Base-by-base conservation (phyloP, 2,888 invertebrate genomes). In the Limnephilus auricula region DNA sequence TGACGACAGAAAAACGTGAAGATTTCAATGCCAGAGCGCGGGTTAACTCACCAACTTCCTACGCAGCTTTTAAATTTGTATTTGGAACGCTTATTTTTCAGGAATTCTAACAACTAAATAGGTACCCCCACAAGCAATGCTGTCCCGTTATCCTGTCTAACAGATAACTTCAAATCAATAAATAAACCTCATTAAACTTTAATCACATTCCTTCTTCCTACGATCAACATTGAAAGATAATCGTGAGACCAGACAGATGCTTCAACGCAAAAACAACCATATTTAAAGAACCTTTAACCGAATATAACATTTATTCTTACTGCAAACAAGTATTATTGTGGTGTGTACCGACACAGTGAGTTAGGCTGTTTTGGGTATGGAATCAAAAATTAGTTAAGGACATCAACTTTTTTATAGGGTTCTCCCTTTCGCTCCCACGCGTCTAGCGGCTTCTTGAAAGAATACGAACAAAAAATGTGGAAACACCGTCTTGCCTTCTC, bases 361-460 rank as follows among this genome's bases (percentile, higher is more conserved):
- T 80, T 87, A 31, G 13, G 90, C 30, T 87, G 65, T 90, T 90
- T 90, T 37, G 32, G 45, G 18, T n/a, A 32, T 32, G 65, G 25
- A 80, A 25, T 13, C 10, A n/a, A 37, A 18, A 32, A 80, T 87
- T 45, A 80, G 79, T 79, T 80, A 80, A 90, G 90, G 90, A 88
- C 80, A 86, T 86, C 87, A 90, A 88, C 80, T 89, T 89, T n/a
- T 91, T 91, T 89, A 85, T 92, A 90, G 90, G 85, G 87, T 80
- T 88, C 85, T 92, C 90, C 85, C 90, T 89, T 84, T 92, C 90
- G 34, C 92, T 88, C 92, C 85, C 88, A 85, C 87, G 85, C 78
- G 34, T 50, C 31, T 31, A 40, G 78, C 89, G 84, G 83, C 84
- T n/a, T 79, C 79, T 78, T 78, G 65, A 45, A 90, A 83, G 89